A percentile compares a stretch with the other conserved stretches of the same genome.
Conservation (phyloP, 1,140 invertebrate genomes). For the Bombus pascuorum region DNA sequence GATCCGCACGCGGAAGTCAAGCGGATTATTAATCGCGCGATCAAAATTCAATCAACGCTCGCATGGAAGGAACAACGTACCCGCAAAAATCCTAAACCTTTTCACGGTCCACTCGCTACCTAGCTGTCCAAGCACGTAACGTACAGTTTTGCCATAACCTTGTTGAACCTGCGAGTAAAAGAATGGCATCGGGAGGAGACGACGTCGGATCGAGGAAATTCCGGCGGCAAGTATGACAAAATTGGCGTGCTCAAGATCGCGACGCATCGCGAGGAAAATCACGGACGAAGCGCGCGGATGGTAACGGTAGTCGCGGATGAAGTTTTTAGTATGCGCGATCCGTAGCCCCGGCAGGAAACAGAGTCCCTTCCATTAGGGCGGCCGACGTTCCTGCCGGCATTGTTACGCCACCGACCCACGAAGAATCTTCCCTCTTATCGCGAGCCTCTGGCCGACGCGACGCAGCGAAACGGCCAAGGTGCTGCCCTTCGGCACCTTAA, state of each 20-base stretch:
- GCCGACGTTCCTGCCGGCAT: slow-evolving; percentile 58
- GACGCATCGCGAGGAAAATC: not conserved
- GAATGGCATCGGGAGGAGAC: too few species aligned
- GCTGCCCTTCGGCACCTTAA: slow-evolving; percentile 66
- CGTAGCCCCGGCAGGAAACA: slow-evolving; percentile 74
- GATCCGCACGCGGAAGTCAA: slow-evolving; percentile 10
- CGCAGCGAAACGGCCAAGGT: slow-evolving; percentile 36
- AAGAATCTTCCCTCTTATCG: slow-evolving; percentile 56
- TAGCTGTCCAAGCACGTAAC: not conserved
- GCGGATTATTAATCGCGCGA: slow-evolving; percentile 25
- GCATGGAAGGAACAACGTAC: not conserved
- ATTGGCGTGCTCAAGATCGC: too few species aligned
- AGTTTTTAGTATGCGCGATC: slow-evolving; percentile 75
- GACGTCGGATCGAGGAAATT: too few species aligned
- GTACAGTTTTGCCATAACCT: not conserved
- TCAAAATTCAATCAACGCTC: slow-evolving; percentile 28
- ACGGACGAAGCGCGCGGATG: not conserved
- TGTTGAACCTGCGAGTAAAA: not conserved
- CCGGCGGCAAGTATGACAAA: too few species aligned
- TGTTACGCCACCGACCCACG: slow-evolving; percentile 65
- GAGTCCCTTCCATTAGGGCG: slow-evolving; percentile 67
- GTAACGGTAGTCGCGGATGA: slow-evolving; percentile 72
- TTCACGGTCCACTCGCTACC: slow-evolving; percentile 7
- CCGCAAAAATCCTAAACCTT: not conserved
- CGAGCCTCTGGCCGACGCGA: slow-evolving; percentile 42